Percentiles rank a stretch among this genome's conserved stretches.
These are phyloP conservation scores for Palythoa heliodiscus DNA, from an alignment of 92 coral and sea anemone genomes.

Conservation along the genomic window DNA sequence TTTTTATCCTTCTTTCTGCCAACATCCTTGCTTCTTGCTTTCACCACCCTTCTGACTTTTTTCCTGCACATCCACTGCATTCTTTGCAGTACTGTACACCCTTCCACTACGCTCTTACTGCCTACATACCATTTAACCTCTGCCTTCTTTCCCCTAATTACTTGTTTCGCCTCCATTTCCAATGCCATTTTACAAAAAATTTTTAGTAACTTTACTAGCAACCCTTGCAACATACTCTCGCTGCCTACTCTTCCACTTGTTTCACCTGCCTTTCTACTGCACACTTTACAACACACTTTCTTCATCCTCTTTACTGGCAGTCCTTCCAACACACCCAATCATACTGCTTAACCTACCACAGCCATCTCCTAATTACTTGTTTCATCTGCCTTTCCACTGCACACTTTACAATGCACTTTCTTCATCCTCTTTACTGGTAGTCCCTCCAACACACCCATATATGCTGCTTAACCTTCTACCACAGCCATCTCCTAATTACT, in stretches of 20 bases:
- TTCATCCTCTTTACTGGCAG: neutral
- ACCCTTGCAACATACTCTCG: no score
- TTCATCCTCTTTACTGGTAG: neutral
- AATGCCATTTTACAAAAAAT: neutral
- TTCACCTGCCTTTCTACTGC: neutral
- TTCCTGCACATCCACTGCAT: neutral
- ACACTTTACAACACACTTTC: neutral
- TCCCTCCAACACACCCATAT: neutral
- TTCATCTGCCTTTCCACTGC: neutral
- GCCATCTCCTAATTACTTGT: no score
- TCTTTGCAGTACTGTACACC: no score
- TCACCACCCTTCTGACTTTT: neutral
- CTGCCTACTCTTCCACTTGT: neutral
- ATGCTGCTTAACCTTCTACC: neutral
- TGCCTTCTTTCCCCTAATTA: neutral
- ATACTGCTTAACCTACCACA: neutral
- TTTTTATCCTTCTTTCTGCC: neutral
- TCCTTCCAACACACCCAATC: neutral
- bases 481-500: no score
- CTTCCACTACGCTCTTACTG: no score
- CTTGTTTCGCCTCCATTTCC: neutral
- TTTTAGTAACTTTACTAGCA: neutral
- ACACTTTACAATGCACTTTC: neutral
- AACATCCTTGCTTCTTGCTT: neutral
- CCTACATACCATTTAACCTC: no score